These are phyloP conservation scores for Sebastes umbrosus DNA, from an alignment of 2,797 vertebrate species.

Conservation along the genomic window DNA sequence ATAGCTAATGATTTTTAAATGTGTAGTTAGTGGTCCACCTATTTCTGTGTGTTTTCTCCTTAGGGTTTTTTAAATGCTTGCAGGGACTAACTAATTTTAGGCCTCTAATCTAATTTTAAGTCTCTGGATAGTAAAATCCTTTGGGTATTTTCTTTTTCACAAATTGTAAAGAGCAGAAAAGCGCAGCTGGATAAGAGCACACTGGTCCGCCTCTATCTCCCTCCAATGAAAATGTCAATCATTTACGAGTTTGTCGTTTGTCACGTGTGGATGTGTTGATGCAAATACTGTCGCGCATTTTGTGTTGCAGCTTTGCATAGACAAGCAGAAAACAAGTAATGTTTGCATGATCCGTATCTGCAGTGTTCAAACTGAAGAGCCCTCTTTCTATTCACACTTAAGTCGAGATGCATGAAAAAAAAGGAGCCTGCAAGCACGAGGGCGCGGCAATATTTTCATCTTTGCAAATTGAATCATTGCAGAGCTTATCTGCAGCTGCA, in stretches of 20 bases:
- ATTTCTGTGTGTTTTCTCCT: conserved; percentile 19
- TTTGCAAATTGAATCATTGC: conserved; percentile 54
- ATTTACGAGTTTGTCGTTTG: conserved; percentile 26
- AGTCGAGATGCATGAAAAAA: conserved; percentile 18
- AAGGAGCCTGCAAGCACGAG: conserved; percentile 20
- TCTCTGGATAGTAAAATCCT: conserved; percentile 39
- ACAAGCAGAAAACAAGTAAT: conserved; percentile 15
- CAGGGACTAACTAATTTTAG: conserved; percentile 27
- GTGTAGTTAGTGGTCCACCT: conserved; percentile 6
- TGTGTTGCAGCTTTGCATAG: conserved; percentile 12
- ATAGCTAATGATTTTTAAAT: not conserved
- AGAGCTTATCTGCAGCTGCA: conserved; percentile 31
- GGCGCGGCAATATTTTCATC: conserved; percentile 40
- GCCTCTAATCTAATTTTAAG: conserved; percentile 19
- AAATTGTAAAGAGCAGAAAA: conserved; percentile 29
- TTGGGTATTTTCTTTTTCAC: conserved; percentile 3
- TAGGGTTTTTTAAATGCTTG: not conserved
- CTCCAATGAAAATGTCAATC: conserved; percentile 44
- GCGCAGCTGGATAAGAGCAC: conserved; percentile 42
- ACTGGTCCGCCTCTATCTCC: conserved; percentile 7
- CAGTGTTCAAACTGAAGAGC: not conserved
- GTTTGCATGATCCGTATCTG: conserved; percentile 15
- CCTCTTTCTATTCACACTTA: conserved; percentile 2
- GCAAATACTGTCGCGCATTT: not conserved
- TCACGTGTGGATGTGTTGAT: conserved; percentile 4